Percentiles rank a stretch among this genome's conserved stretches.
Evolutionary conservation across 2,113 vertebrate genomes (phyloP).

Genomic region (Tichodroma muraria): DNA sequence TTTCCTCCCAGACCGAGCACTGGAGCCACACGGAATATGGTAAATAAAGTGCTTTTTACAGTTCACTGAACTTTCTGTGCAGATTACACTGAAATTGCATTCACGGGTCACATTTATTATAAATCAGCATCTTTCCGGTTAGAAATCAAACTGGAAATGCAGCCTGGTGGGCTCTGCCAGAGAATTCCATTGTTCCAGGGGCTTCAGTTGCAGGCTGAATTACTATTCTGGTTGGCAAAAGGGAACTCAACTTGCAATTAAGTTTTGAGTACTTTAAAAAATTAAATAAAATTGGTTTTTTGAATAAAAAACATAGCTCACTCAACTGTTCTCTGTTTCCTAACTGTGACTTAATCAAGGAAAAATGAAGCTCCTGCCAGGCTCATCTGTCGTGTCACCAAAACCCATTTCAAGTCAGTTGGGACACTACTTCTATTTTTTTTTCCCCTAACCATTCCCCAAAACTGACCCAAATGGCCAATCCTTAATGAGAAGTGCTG

Average conservation of each 20-base stretch:
- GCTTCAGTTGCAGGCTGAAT: neutral
- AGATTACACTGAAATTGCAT: neutral
- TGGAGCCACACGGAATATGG: neutral
- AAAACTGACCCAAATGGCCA: neutral
- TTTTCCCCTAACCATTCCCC: neutral
- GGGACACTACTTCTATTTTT: neutral
- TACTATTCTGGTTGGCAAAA: neutral
- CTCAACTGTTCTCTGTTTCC: neutral
- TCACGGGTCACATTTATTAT: neutral
- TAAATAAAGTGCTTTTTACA: neutral
- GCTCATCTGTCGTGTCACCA: neutral
- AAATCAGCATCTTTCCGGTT: neutral
- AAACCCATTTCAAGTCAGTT: neutral
- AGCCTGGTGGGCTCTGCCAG: neutral
- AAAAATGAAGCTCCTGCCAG: neutral
- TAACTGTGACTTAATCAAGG: neutral
- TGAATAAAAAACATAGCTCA: neutral
- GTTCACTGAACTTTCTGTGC: neutral
- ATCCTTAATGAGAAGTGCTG: neutral
- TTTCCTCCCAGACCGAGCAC: neutral
- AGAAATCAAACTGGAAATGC: neutral
- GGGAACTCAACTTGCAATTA: neutral
- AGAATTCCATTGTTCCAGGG: neutral
- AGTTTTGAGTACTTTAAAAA: neutral
- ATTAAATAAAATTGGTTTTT: neutral